These are phyloP conservation scores for Netelia inedita DNA, from an alignment of 2,888 invertebrate genomes.

Conservation along the genomic window DNA sequence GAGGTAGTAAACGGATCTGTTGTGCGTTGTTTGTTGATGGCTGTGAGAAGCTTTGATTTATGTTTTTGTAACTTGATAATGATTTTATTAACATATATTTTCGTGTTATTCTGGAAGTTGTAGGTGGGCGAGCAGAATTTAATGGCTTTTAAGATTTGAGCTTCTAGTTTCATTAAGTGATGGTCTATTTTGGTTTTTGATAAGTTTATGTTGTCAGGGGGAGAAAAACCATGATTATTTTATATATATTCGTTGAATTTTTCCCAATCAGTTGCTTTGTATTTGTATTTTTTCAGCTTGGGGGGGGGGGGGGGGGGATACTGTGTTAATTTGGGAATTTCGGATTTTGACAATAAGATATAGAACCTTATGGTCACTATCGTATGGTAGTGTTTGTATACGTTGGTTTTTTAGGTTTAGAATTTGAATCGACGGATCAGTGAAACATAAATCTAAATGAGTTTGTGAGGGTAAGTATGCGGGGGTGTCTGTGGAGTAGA, in stretches of 20 bases:
- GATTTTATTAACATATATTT: background rate
- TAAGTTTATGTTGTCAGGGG: conserved; percentile 15
- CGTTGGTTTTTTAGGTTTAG: background rate
- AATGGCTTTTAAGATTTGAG: background rate
- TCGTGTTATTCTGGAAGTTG: background rate
- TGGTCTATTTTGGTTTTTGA: conserved; percentile 13
- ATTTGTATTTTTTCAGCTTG: conserved; percentile 17
- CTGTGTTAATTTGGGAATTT: too few species aligned
- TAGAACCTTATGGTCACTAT: conserved; percentile 52
- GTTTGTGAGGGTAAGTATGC: conserved; percentile 31
- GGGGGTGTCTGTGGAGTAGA: background rate
- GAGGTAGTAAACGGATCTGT: background rate
- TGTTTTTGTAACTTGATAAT: conserved; percentile 47
- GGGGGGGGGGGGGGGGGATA: background rate
- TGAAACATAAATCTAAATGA: conserved; percentile 30
- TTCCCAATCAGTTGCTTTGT: conserved; percentile 28
- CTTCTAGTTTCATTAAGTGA: background rate
- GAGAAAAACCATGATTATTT: background rate
- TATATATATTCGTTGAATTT: conserved; percentile 17
- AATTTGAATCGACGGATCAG: conserved; percentile 23
- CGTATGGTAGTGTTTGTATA: conserved; percentile 35
- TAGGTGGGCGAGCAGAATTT: background rate
- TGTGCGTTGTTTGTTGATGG: background rate
- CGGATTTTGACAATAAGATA: background rate
- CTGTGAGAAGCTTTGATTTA: conserved; percentile 20